phyloP scores from a whole-genome alignment of 2,888 invertebrate species.

The Trissoscelio sp. region DNA sequence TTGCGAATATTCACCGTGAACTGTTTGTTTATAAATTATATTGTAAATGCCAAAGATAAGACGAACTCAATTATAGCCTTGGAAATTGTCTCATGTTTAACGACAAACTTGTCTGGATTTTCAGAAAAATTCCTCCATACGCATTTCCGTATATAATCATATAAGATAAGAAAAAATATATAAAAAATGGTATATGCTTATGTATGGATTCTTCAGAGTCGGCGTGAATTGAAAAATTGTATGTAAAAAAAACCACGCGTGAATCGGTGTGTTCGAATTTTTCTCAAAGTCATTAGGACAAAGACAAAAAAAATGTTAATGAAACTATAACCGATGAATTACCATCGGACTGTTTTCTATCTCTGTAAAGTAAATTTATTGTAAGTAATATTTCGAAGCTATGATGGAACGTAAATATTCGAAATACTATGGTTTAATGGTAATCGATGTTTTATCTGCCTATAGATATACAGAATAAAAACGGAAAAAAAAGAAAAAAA shows the following conservation, averaged over 20 bases:
- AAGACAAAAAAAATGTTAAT: slow-evolving; percentile 41
- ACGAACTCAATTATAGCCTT: slow-evolving; percentile 75
- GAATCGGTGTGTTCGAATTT: slow-evolving; percentile 31
- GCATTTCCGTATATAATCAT: slow-evolving; percentile 12
- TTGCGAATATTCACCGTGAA: slow-evolving; percentile 42
- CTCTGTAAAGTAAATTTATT: slow-evolving; percentile 68
- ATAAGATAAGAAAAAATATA: not conserved
- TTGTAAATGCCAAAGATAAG: slow-evolving; percentile 76
- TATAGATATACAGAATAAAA: slow-evolving; percentile 59
- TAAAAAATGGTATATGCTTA: slow-evolving; percentile 16
- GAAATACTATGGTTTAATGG: slow-evolving; percentile 55
- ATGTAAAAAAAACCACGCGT: slow-evolving; percentile 11
- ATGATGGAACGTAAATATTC: slow-evolving; percentile 60
- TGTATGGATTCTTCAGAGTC: slow-evolving; percentile 1
- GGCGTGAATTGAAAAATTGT: not conserved
- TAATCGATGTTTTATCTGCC: slow-evolving; percentile 69
- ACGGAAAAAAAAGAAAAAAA: not conserved
- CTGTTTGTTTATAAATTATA: slow-evolving; percentile 67
- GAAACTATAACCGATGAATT: slow-evolving; percentile 57
- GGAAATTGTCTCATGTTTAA: slow-evolving; percentile 65
- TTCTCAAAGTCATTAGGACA: slow-evolving; percentile 27
- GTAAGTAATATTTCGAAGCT: slow-evolving; percentile 64
- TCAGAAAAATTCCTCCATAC: slow-evolving; percentile 40
- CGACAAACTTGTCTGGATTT: slow-evolving; percentile 46
- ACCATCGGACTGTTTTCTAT: slow-evolving; percentile 65